These are phyloP conservation scores for Parthenolecanium corni DNA, from an alignment of 2,888 invertebrate species.

Conservation along the genomic window DNA sequence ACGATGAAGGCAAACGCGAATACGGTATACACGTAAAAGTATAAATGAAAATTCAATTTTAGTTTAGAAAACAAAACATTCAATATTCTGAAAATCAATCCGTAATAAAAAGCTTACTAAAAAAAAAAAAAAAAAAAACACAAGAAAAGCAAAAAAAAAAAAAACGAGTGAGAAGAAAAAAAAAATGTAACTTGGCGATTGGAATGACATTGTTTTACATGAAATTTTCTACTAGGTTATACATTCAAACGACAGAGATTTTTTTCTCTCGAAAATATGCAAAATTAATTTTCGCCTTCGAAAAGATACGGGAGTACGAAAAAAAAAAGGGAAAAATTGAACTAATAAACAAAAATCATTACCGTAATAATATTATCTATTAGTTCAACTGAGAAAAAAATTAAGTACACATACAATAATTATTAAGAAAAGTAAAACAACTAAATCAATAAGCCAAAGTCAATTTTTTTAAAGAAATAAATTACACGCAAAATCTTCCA, in stretches of 20 bases:
- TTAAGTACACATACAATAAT: not conserved
- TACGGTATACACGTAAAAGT: not conserved
- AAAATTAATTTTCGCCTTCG: no score
- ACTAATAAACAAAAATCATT: not conserved
- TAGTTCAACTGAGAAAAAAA: not conserved
- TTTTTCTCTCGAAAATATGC: not conserved
- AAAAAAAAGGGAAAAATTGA: not conserved
- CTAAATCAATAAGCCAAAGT: not conserved
- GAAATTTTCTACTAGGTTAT: not conserved
- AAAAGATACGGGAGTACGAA: not conserved
- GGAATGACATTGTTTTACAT: conserved; percentile 21
- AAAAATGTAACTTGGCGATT: not conserved
- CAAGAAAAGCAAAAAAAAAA: not conserved
- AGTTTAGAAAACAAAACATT: conserved; percentile 7
- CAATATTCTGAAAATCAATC: conserved; percentile 12
- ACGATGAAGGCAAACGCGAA: not conserved
- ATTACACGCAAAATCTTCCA: conserved; percentile 1
- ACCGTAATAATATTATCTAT: not conserved
- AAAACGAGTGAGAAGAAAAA: conserved; percentile 6
- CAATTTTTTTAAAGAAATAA: not conserved
- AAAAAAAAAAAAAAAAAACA: conserved; percentile 3
- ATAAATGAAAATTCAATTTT: not conserved
- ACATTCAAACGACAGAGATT: not conserved
- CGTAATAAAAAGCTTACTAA: conserved; percentile 4
- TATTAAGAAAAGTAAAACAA: not conserved